phyloP scores from a whole-genome alignment of 1,140 invertebrate genomes.

The Sesamia nonagrioides region DNA sequence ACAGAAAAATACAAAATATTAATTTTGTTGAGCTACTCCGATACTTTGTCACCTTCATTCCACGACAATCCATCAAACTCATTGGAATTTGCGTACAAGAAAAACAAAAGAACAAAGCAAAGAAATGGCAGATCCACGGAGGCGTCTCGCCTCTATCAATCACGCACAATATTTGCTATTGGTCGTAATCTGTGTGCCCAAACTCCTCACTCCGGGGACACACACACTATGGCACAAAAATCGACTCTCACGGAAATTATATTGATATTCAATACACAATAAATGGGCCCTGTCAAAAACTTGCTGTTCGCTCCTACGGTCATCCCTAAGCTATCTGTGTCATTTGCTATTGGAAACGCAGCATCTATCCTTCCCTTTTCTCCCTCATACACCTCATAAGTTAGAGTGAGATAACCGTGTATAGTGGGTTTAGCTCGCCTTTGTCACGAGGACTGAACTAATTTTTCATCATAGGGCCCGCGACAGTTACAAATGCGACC shows the following conservation, averaged over 20 bases:
- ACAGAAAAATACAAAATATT: slow-evolving; percentile 26
- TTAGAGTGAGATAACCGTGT: slow-evolving; percentile 74
- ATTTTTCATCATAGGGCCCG: slow-evolving; percentile 88
- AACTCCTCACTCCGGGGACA: slow-evolving; percentile 79
- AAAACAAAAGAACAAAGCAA: slow-evolving; percentile 54
- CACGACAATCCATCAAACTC: slow-evolving; percentile 36
- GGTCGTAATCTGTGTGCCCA: slow-evolving; percentile 83
- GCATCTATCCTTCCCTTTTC: slow-evolving; percentile 63
- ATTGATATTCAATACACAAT: slow-evolving; percentile 88
- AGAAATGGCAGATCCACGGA: slow-evolving; percentile 62
- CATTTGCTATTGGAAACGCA: slow-evolving; percentile 86
- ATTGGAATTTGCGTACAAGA: slow-evolving; percentile 42
- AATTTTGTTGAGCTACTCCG: slow-evolving; percentile 29
- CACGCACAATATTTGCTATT: slow-evolving; percentile 84
- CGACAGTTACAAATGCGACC: slow-evolving; percentile 88
- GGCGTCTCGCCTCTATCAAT: slow-evolving; percentile 67
- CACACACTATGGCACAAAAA: slow-evolving; percentile 82
- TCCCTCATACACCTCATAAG: slow-evolving; percentile 58
- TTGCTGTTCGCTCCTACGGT: slow-evolving; percentile 87
- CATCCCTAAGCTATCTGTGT: slow-evolving; percentile 87
- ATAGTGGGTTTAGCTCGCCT: slow-evolving; percentile 83
- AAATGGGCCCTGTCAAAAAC: slow-evolving; percentile 87
- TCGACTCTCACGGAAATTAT: slow-evolving; percentile 87
- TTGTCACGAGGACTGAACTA: slow-evolving; percentile 87
- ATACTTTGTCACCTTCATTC: slow-evolving; percentile 39